Evolutionary conservation across 2,888 invertebrate genomes (phyloP).

Genomic region (Megalurothrips usitatus): DNA sequence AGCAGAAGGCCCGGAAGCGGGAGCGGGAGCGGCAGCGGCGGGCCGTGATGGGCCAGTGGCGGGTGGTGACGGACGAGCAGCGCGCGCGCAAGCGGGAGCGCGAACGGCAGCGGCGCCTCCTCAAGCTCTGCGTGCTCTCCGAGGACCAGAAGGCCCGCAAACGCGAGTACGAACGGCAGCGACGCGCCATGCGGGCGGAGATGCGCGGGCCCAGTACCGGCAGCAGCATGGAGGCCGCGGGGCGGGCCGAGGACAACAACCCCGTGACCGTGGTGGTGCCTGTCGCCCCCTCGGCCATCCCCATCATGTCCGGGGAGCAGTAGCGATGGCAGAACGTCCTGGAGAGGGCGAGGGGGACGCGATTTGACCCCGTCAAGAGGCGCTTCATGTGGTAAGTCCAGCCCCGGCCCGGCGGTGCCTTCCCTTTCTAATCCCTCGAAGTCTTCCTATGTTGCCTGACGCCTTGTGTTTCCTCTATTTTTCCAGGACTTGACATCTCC

Average conservation of each 20-base stretch:
- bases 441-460: neutral
- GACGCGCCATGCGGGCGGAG: neutral
- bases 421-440: neutral
- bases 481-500: neutral
- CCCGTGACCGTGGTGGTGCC: neutral
- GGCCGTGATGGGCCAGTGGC: conserved; percentile 21
- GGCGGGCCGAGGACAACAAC: neutral
- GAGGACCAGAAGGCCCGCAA: conserved; percentile 18
- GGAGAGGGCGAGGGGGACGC: conserved; percentile 8
- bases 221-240: neutral
- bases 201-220: neutral
- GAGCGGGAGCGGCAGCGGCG: conserved; percentile 2
- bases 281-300: neutral
- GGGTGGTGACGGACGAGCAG: conserved; percentile 3
- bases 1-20: conserved; percentile 12
- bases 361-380: neutral
- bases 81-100: conserved; percentile 1
- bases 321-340: conserved; percentile 6
- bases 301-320: conserved; percentile 17
- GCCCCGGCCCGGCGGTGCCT: neutral
- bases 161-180: conserved; percentile 12
- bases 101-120: neutral
- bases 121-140: conserved; percentile 13
- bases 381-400: neutral
- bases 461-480: neutral